Base-by-base conservation (phyloP, 2,113 vertebrate genomes). In the Equus quagga region DNA sequence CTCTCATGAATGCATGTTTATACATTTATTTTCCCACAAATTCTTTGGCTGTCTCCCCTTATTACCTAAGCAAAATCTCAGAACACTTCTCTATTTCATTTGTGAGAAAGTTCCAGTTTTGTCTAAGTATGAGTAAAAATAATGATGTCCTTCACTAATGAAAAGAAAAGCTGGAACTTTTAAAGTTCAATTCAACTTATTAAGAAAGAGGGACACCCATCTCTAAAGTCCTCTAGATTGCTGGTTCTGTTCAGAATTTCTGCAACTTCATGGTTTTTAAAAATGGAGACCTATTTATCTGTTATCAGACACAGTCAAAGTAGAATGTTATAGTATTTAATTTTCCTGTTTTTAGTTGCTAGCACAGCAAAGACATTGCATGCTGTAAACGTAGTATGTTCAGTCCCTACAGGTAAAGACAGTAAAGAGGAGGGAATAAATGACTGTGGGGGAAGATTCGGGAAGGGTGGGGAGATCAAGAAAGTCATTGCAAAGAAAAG, bases 11-110 rank as follows among this genome's bases (percentile, higher is more conserved):
- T 36, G 62, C 44, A 33, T 49, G 84, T 62, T 80, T 69, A 58
- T 80, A 17, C 44, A 70, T 80, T 79, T 87, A 83, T 73, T 83
- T 89, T 54, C 26, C 58, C 15, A 72, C 8, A 62, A 44, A 82
- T 81, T 54, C 82, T 78, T 94, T 93, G 36, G 10, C 3, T 79
- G 18, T 86, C 11, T 82, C 60, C 60, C 18, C 60, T 85, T 78
- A 67, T 85, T 72, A 84, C 51, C 58, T 86, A 54, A 65, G 70
- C 33, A 84, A 93, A 94, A 89, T 76, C 56, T 92, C 85, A 91
- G 92, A 64, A 24, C 13, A 83, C 31, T 93, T 96, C 62, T 82
- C 67, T 72, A 56, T 80, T 88, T 97, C 67, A 86, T n/a, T 76
- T 65, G 41, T 24, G 58, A 91, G 56, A 86, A 78, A 73, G 36